phyloP scores from a whole-genome alignment of 2,113 vertebrate genomes.

The Varanus salvator region DNA sequence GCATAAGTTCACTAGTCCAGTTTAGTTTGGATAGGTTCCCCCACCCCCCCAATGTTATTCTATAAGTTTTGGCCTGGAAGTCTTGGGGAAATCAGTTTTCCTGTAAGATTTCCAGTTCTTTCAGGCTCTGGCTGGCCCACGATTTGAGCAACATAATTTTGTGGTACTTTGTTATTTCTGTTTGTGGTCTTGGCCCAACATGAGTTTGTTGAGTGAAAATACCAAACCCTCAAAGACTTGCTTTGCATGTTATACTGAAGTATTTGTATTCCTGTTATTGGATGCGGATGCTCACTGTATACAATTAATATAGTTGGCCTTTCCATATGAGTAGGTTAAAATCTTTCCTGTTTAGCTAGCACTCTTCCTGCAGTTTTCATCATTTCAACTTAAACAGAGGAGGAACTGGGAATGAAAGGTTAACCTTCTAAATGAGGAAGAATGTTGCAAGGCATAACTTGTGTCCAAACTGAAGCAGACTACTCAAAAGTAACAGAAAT shows the following conservation, averaged over 20 bases:
- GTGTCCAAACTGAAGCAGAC: not conserved
- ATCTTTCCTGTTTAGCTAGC: not conserved
- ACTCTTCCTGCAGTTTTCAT: not conserved
- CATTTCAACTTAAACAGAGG: not conserved
- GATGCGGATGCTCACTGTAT: not conserved
- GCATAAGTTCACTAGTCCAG: not conserved
- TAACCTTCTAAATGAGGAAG: not conserved
- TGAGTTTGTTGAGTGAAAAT: constrained; percentile 11
- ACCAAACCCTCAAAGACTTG: not conserved
- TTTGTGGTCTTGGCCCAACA: not conserved
- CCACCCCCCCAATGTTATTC: not conserved
- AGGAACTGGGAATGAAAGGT: not conserved
- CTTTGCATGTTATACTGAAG: not conserved
- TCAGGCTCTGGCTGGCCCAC: not conserved
- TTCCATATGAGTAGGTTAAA: not conserved
- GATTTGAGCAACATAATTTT: constrained; percentile 2
- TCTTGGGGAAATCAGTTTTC: not conserved
- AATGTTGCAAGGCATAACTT: not conserved
- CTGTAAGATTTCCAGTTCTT: constrained; percentile 25
- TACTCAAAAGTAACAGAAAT: not conserved
- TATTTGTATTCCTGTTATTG: not conserved
- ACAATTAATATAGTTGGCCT: not conserved
- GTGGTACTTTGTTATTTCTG: constrained; percentile 14
- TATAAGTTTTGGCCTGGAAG: constrained; percentile 15
- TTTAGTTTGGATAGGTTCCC: not conserved